These are phyloP conservation scores for Eupsilia transversa DNA, from an alignment of 2,888 invertebrate species.

Conservation along the genomic window DNA sequence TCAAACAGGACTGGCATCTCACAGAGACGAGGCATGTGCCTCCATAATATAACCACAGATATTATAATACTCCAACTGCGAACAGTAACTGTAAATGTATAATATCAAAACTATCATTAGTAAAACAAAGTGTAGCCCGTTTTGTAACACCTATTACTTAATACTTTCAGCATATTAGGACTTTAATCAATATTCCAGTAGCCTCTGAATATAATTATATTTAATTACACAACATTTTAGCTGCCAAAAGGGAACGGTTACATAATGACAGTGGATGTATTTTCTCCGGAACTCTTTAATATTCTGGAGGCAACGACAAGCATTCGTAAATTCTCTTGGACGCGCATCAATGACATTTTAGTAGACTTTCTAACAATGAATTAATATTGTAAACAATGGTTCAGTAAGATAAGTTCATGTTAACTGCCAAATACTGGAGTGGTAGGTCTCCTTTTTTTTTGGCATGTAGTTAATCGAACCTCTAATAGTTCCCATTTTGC, in stretches of 20 bases:
- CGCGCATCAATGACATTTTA: conserved; percentile 35
- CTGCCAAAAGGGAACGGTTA: conserved; percentile 64
- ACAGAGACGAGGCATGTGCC: background rate
- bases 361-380: conserved; percentile 61
- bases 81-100: background rate
- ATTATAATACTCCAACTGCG: background rate
- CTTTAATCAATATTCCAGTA: conserved; percentile 64
- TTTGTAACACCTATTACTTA: conserved; percentile 2
- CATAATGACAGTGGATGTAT: conserved; percentile 71
- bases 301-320: conserved; percentile 75
- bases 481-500: too few species aligned
- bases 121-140: background rate
- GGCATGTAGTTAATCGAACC: too few species aligned
- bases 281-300: conserved; percentile 86
- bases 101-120: conserved; percentile 1
- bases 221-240: conserved; percentile 59
- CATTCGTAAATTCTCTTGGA: conserved; percentile 54
- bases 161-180: conserved; percentile 34
- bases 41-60: too few species aligned
- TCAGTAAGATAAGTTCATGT: background rate
- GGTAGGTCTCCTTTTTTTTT: background rate
- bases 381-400: background rate
- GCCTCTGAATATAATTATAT: conserved; percentile 58
- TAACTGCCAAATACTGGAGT: background rate
- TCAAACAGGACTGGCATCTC: background rate